These are phyloP conservation scores for Thyatira batis DNA, from an alignment of 2,888 invertebrate species.

Conservation along the genomic window DNA sequence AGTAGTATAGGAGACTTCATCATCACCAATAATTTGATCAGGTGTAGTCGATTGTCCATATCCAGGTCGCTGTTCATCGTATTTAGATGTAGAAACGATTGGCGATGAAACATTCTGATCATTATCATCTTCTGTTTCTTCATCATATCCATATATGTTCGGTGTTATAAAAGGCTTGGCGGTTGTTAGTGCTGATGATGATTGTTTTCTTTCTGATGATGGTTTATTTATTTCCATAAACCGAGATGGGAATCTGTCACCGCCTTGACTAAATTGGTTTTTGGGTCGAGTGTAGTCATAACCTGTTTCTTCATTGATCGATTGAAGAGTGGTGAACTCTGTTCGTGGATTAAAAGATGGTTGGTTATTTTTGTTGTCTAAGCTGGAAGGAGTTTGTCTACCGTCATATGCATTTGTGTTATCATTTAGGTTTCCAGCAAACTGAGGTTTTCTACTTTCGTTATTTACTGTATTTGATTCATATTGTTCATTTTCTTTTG, in stretches of 20 bases:
- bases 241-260: constrained; percentile 11
- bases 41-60: constrained; percentile 1
- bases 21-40: constrained; percentile 11
- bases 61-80: neutral
- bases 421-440: neutral
- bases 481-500: neutral
- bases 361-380: neutral
- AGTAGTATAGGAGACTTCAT: constrained; percentile 2
- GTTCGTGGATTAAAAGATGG: neutral
- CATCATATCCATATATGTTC: constrained; percentile 23
- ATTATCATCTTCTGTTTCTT: constrained; percentile 13
- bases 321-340: constrained; percentile 4
- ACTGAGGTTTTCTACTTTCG: neutral
- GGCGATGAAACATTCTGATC: constrained; percentile 3
- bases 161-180: constrained; percentile 35
- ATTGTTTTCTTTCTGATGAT: constrained; percentile 6
- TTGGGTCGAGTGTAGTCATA: constrained; percentile 37
- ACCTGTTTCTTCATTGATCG: constrained; percentile 18
- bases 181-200: constrained; percentile 6
- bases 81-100: neutral
- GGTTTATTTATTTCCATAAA: constrained; percentile 9
- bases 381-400: neutral
- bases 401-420: neutral
- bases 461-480: too few species aligned
- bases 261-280: constrained; percentile 23